Base-by-base conservation (phyloP, 2,113 vertebrate species). In the Myiopsitta monachus region DNA sequence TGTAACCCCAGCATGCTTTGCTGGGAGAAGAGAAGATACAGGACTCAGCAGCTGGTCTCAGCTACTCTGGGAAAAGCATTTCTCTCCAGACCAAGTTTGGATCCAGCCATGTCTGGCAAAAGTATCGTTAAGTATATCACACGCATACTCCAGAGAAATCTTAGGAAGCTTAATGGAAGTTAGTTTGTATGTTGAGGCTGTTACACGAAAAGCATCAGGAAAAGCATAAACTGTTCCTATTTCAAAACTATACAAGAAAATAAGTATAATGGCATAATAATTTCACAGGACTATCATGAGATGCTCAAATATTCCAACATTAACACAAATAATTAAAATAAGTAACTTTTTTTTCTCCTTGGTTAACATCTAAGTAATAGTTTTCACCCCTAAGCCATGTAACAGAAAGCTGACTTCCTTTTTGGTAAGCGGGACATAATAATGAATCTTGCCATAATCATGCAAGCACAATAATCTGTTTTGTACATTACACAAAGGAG, bases 31-130 rank as follows among this genome's bases (percentile, higher is more conserved):
- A 88, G 85, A 85, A 90, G 94, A 83, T 26, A 94, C 90, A 92
- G 96, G 96, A 88, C 95, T 86, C 88, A 92, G 94, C 96, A 96
- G 90, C 95, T 96, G 96, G 94, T 96, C 96, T 96, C 94, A 88
- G 88, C 83, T 94, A 95, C 90, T 93, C 92, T 94, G 95, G 94
- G 94, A 97, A 97, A 96, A 95, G 70, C 79, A 83, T 90, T 93
- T 1, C 0, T 95, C 95, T 92, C 83, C 94, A 95, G 95, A 97
- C 82, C 94, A 96, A 93, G 94, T 83, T 52, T 94, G 78, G 85
- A 95, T 95, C 63, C 90, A 97, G 82, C 59, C 88, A 86, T 93
- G 69, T 95, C 94, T 96, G 95, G 94, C 94, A 97, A 93, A 96
- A 94, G 28, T 66, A 83, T 73, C 66, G 18, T 69, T 73, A 83